A percentile compares a stretch with the other conserved stretches of the same genome.
phyloP scores from a whole-genome alignment of 2,888 invertebrate genomes.

The Conops quadrifasciatus region DNA sequence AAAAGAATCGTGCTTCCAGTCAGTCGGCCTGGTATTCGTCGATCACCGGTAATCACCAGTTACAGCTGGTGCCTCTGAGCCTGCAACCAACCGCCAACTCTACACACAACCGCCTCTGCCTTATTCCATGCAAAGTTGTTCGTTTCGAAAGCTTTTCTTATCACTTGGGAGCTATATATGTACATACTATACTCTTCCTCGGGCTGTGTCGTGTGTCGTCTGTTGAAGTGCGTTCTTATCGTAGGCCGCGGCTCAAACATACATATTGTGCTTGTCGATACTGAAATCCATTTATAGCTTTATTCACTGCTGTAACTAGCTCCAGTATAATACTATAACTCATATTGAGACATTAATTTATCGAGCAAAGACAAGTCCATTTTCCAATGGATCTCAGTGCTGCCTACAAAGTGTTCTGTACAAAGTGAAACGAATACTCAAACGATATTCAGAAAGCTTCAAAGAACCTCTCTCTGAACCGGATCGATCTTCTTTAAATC shows the following conservation, averaged over 20 bases:
- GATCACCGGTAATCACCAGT: slow-evolving; percentile 14
- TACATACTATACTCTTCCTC: not conserved
- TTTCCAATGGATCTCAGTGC: too few relatives aligned
- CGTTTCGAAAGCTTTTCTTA: slow-evolving; percentile 17
- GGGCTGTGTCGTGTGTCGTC: slow-evolving; percentile 3
- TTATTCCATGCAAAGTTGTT: not conserved
- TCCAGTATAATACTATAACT: not conserved
- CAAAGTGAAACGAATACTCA: too few relatives aligned
- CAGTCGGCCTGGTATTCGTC: not conserved
- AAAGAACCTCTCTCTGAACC: too few relatives aligned
- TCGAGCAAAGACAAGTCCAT: too few relatives aligned
- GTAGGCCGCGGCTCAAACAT: slow-evolving; percentile 1
- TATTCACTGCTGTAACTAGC: slow-evolving; percentile 15
- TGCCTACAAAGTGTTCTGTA: too few relatives aligned
- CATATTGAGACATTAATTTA: too few relatives aligned
- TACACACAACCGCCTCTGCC: not conserved
- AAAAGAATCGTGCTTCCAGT: too few relatives aligned
- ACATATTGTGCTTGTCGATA: not conserved
- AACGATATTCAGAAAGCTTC: too few relatives aligned
- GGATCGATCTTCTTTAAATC: too few relatives aligned
- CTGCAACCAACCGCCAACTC: not conserved
- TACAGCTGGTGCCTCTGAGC: slow-evolving; percentile 17
- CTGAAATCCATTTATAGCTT: slow-evolving; percentile 7
- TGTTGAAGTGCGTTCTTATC: slow-evolving; percentile 13
- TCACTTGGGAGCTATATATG: not conserved